These are phyloP conservation scores for Cydia splendana DNA, from an alignment of 1,140 invertebrate genomes.

Conservation along the genomic window DNA sequence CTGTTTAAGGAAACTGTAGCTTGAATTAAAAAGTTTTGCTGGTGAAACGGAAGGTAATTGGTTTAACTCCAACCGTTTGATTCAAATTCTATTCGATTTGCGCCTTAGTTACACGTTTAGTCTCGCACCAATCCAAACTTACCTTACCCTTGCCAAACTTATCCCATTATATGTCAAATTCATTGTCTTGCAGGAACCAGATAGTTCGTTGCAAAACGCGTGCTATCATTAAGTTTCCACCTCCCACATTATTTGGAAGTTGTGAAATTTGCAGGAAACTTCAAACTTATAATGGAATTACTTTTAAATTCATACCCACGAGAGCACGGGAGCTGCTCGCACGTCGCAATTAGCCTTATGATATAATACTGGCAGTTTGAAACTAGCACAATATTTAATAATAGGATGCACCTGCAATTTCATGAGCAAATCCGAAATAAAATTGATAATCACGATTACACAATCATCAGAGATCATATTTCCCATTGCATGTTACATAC, in stretches of 20 bases:
- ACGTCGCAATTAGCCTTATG: conserved; percentile 35
- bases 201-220: conserved; percentile 25
- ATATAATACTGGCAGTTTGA: not conserved
- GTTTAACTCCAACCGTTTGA: too few species aligned
- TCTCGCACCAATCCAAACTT: not conserved
- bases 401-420: not conserved
- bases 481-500: too few species aligned
- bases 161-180: not conserved
- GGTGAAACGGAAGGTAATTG: too few species aligned
- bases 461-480: too few species aligned
- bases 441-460: not conserved
- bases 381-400: not conserved
- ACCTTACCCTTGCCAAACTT: not conserved
- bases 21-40: too few species aligned
- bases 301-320: conserved; percentile 67
- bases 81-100: too few species aligned
- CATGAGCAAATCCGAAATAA: not conserved
- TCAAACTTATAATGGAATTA: conserved; percentile 74
- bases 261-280: conserved; percentile 56
- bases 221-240: not conserved
- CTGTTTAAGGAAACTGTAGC: too few species aligned
- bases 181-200: not conserved
- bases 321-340: conserved; percentile 47
- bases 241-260: conserved; percentile 61
- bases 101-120: not conserved